A percentile compares a stretch with the other conserved stretches of the same genome.
phyloP scores from a whole-genome alignment of 2,888 invertebrate species.

The Drosophila gaucha region DNA sequence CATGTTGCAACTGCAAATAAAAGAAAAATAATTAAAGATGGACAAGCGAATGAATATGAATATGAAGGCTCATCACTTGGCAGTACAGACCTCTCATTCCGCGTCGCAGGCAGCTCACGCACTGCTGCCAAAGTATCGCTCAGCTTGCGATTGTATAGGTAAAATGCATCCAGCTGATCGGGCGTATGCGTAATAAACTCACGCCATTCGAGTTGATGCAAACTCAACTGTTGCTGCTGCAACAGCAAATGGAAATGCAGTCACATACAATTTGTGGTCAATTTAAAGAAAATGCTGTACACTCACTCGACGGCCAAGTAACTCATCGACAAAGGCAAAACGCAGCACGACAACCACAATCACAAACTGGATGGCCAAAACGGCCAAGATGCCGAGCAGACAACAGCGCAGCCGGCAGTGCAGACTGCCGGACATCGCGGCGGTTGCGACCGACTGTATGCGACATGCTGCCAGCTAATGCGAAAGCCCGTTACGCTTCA shows the following conservation, averaged over 20 bases:
- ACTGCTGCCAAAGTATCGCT: conserved; percentile 74
- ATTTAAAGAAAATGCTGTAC: not conserved
- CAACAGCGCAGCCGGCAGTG: conserved; percentile 30
- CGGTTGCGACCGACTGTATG: conserved; percentile 24
- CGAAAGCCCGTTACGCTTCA: conserved; percentile 24
- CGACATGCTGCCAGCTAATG: not conserved
- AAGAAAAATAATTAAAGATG: conserved; percentile 1
- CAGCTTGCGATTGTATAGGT: conserved; percentile 57
- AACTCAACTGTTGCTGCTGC: not conserved
- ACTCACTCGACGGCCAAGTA: conserved; percentile 29
- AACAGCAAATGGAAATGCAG: conserved; percentile 4
- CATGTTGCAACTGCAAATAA: conserved; percentile 61
- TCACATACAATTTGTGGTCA: too few species aligned
- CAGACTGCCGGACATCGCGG: conserved; percentile 43
- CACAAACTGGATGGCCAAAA: conserved; percentile 35
- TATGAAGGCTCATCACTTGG: too few species aligned
- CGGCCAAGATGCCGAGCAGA: conserved; percentile 16
- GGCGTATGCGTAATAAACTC: conserved; percentile 51
- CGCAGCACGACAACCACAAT: conserved; percentile 15
- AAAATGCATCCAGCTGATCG: conserved; percentile 23
- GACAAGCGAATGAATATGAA: too few species aligned
- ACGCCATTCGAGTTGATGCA: conserved; percentile 14
- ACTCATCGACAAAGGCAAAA: not conserved
- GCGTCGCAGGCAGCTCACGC: conserved; percentile 75
- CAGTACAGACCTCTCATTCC: conserved; percentile 69